Conservation (phyloP, 2,113 vertebrate genomes). For the Nannospalax galili region DNA sequence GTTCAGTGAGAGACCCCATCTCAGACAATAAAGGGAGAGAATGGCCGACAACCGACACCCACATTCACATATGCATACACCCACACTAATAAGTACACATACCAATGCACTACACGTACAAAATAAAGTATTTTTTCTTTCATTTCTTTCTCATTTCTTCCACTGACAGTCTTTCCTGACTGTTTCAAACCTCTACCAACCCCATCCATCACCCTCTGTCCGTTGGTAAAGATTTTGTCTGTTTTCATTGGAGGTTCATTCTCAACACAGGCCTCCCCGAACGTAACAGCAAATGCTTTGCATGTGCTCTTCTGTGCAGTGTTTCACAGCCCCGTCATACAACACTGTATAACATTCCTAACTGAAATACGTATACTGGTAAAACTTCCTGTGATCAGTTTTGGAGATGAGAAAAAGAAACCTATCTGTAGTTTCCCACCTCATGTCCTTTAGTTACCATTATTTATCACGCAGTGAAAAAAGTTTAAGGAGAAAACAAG, state of each 20-base stretch:
- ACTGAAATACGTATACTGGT: neutral
- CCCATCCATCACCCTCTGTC: neutral
- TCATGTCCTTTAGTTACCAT: neutral
- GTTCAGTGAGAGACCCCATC: too few species aligned
- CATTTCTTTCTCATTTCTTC: too few species aligned
- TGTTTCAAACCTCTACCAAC: neutral
- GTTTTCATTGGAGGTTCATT: too few species aligned
- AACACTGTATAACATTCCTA: neutral
- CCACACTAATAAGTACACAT: too few species aligned
- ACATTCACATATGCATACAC: too few species aligned
- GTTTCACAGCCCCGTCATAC: neutral
- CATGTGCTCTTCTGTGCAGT: neutral
- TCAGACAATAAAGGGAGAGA: too few species aligned
- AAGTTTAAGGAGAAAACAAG: neutral
- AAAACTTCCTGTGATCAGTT: neutral
- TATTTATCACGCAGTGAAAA: neutral
- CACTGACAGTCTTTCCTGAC: too few species aligned
- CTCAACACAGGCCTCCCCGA: neutral
- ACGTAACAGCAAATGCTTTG: neutral
- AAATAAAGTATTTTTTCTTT: too few species aligned
- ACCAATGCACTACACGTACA: too few species aligned
- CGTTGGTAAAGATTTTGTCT: too few species aligned
- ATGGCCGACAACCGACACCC: too few species aligned
- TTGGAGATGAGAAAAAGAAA: neutral
- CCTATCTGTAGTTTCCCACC: neutral